Evolutionary conservation across 2,797 vertebrate genomes (phyloP).

Genomic region (Macroramphosus scolopax): DNA sequence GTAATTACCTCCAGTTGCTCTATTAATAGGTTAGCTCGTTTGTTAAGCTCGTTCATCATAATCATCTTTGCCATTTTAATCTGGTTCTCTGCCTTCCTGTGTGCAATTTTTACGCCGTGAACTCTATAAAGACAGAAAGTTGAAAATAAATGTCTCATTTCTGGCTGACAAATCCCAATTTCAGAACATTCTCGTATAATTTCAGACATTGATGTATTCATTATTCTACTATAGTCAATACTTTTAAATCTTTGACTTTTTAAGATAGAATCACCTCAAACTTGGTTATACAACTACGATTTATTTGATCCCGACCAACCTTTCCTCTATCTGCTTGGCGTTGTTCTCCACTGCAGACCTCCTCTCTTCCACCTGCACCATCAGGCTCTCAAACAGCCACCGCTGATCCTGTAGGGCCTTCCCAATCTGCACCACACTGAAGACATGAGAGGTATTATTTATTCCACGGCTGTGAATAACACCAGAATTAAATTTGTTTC

Average conservation of each 20-base stretch:
- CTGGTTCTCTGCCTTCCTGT: conserved; percentile 96
- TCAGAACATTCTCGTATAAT: too few relatives aligned
- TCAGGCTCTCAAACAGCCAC: conserved; percentile 80
- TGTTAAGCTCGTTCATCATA: conserved; percentile 97
- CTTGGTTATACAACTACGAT: too few relatives aligned
- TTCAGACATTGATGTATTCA: too few relatives aligned
- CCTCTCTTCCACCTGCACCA: conserved; percentile 79
- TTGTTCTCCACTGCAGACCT: conserved; percentile 78
- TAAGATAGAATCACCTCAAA: conserved; percentile 18
- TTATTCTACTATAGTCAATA: too few relatives aligned
- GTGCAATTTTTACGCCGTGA: conserved; percentile 91
- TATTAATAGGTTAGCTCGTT: conserved; percentile 93
- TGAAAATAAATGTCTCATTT: conserved; percentile 46
- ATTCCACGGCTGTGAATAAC: conserved; percentile 42
- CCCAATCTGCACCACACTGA: conserved; percentile 76
- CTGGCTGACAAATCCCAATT: conserved; percentile 28
- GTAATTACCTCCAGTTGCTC: conserved; percentile 95
- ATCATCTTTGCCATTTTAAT: conserved; percentile 99
- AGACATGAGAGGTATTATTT: conserved; percentile 41
- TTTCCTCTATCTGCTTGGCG: conserved; percentile 81
- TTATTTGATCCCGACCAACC: conserved; percentile 64
- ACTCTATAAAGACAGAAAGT: conserved; percentile 77
- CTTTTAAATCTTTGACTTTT: conserved; percentile 23
- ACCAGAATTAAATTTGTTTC: conserved; percentile 55
- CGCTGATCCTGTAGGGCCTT: conserved; percentile 82